phyloP scores from a whole-genome alignment of 2,113 vertebrate species.

The Dasyornis broadbenti region DNA sequence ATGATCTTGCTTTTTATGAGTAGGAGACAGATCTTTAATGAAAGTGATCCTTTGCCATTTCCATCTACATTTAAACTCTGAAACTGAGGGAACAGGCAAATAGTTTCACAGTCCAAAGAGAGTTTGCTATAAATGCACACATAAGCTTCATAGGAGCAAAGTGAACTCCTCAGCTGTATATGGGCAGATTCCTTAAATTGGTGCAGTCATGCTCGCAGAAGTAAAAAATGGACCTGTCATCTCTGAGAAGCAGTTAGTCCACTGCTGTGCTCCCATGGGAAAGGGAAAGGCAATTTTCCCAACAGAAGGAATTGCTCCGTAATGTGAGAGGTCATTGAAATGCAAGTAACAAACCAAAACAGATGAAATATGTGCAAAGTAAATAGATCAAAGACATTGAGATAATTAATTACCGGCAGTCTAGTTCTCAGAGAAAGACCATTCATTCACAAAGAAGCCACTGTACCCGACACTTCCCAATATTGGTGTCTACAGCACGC shows the following conservation, averaged over 20 bases:
- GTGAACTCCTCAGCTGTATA: slow-evolving; percentile 14
- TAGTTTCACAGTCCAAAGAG: not conserved
- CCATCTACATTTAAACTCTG: not conserved
- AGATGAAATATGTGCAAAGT: slow-evolving; percentile 50
- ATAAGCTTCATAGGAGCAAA: not conserved
- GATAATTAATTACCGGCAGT: slow-evolving; percentile 42
- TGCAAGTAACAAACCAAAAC: slow-evolving; percentile 59
- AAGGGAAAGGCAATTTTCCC: slow-evolving; percentile 47
- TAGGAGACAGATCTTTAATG: not conserved
- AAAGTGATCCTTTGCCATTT: not conserved
- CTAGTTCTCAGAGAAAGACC: slow-evolving; percentile 40
- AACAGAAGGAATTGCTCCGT: not conserved
- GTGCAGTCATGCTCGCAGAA: slow-evolving; percentile 33
- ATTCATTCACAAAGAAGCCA: slow-evolving; percentile 51
- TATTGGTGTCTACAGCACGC: not conserved
- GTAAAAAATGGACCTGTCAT: slow-evolving; percentile 46
- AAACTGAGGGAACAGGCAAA: not conserved
- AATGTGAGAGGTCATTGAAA: slow-evolving; percentile 53
- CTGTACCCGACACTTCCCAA: not conserved
- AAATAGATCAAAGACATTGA: slow-evolving; percentile 57
- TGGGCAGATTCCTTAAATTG: slow-evolving; percentile 28
- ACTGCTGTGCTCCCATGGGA: slow-evolving; percentile 44
- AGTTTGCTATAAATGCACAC: not conserved
- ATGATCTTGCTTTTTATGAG: not conserved
- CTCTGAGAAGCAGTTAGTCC: not conserved